phyloP scores from a whole-genome alignment of 1,140 invertebrate genomes.

The Tribolium castaneum region DNA sequence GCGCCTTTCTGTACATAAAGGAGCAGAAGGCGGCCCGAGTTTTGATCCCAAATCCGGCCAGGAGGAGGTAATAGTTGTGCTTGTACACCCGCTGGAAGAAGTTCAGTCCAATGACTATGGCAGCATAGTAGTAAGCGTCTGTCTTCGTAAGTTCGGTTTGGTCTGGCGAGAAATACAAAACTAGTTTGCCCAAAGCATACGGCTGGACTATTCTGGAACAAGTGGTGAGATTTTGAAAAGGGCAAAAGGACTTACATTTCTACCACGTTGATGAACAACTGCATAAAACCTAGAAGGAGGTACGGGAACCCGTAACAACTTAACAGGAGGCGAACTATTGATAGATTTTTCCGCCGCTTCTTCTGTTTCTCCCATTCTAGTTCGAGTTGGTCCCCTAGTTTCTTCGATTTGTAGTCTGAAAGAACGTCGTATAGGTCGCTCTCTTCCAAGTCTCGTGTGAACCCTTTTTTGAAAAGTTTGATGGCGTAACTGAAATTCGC shows the following conservation, averaged over 20 bases:
- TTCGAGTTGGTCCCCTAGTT: slow-evolving; percentile 50
- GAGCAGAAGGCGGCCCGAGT: slow-evolving; percentile 82
- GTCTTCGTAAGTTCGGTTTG: slow-evolving; percentile 63
- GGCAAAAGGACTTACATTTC: slow-evolving; percentile 64
- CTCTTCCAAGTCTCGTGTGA: slow-evolving; percentile 48
- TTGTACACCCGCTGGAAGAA: slow-evolving; percentile 64
- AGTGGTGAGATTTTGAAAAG: neutral
- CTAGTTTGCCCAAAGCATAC: slow-evolving; percentile 73
- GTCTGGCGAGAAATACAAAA: slow-evolving; percentile 73
- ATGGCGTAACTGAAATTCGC: slow-evolving; percentile 44
- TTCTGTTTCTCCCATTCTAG: slow-evolving; percentile 52
- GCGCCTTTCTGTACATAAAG: slow-evolving; percentile 84
- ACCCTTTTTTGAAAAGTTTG: slow-evolving; percentile 46
- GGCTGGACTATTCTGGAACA: slow-evolving; percentile 75
- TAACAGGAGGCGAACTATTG: slow-evolving; percentile 67
- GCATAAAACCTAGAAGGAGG: slow-evolving; percentile 66
- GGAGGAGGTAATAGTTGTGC: slow-evolving; percentile 83
- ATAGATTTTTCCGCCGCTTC: slow-evolving; percentile 63
- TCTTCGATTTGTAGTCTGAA: slow-evolving; percentile 38
- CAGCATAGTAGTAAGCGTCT: slow-evolving; percentile 75
- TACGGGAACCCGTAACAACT: slow-evolving; percentile 68
- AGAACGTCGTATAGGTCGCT: slow-evolving; percentile 62
- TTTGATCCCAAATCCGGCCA: slow-evolving; percentile 81
- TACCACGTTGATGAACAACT: slow-evolving; percentile 67
- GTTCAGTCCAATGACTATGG: slow-evolving; percentile 68